Evolutionary conservation across 1,140 invertebrate species (phyloP).

Genomic region (Oppia nitens): DNA sequence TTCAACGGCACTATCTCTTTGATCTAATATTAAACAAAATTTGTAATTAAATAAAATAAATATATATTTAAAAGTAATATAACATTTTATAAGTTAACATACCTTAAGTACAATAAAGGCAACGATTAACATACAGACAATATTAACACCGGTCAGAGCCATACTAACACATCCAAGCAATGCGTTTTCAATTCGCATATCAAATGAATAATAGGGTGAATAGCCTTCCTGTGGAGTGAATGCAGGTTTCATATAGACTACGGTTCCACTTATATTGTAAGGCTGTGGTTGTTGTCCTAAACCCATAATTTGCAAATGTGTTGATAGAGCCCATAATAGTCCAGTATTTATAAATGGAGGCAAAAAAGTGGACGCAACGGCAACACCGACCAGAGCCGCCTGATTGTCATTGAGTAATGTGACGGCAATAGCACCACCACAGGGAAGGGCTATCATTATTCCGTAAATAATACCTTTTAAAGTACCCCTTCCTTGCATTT

Average conservation of each 20-base stretch:
- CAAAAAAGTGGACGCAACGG: conserved; percentile 65
- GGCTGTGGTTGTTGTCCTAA: neutral
- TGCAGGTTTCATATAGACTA: conserved; percentile 10
- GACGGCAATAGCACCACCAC: conserved; percentile 59
- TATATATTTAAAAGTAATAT: neutral
- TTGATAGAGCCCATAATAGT: conserved; percentile 18
- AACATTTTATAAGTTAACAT: conserved; percentile 13
- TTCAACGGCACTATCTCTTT: conserved; percentile 57
- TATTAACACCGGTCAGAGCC: conserved; percentile 58
- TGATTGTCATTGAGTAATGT: conserved; percentile 64
- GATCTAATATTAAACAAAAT: conserved; percentile 36
- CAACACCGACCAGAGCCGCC: conserved; percentile 67
- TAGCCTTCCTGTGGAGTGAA: conserved; percentile 19
- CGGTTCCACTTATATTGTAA: neutral
- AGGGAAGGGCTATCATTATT: conserved; percentile 45
- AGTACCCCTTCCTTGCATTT: conserved; percentile 33
- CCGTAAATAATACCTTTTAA: conserved; percentile 44
- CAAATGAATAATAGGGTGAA: conserved; percentile 44
- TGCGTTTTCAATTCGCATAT: conserved; percentile 53
- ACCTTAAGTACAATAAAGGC: conserved; percentile 64
- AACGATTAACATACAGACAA: conserved; percentile 62
- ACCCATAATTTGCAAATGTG: conserved; percentile 13
- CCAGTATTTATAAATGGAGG: conserved; percentile 64
- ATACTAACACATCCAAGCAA: conserved; percentile 59
- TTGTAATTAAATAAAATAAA: neutral